Evolutionary conservation across 2,888 invertebrate species (phyloP), one percentile per base, ranked within the genome.

Genomic region (Blera fallax): DNA sequence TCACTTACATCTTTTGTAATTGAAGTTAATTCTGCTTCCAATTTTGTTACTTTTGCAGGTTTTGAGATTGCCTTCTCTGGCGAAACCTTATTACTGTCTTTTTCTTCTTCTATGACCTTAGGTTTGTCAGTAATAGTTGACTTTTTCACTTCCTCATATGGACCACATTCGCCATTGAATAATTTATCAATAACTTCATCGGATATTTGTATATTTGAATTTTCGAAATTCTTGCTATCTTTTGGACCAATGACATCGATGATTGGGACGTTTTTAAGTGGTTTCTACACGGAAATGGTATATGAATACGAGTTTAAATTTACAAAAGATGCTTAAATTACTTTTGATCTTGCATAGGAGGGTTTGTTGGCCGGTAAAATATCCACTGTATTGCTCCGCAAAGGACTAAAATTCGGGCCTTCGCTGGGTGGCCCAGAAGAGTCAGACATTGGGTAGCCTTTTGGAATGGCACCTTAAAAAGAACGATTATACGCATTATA

Each of bases 151-250:
- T 92, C 91, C 27, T 89, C 90, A 84, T 89, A 91, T 4, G 89
- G 82, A 0, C 91, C 91, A 58, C 90, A 91, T 88, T 90, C 90
- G 32, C 91, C 90, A 45, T 91, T 92, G 56, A 92, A 92, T 3
- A 92, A 87, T 84, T 91, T 92, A 78, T 92, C 92, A 16, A 92
- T 91, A 10, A 92, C 90, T 21, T 91, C 91, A 87, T 92, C 92
- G 0, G 92, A 90, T 54, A 92, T 91, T 60, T 89, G 89, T 8
- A 91, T 77, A 56, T 89, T 88, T 3, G 88, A 87, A 83, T 89
- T 89, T 43, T 89, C 84, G 8, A 89, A 89, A 73, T 89, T 89
- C 29, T 89, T 89, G 2, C 62, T 85, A 18, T 89, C 88, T 48
- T 90, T 89, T 0, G 90, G 90, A 2, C 89, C 89, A 16, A 91